phyloP scores from a whole-genome alignment of 1,140 invertebrate species.

The Lasioglossum albipes region DNA sequence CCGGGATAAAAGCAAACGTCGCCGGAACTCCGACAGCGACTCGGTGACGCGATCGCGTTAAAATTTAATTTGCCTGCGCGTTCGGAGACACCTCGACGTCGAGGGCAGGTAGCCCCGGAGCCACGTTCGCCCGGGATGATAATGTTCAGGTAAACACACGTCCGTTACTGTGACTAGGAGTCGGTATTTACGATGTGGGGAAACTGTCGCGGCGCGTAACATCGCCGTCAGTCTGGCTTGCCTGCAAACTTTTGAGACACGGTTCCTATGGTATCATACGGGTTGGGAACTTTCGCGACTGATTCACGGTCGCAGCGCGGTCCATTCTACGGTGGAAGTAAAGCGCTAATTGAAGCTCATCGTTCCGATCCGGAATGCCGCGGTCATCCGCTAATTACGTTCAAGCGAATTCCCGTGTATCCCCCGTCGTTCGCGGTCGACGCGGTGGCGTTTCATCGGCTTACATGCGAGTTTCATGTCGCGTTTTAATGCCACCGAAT shows the following conservation, averaged over 20 bases:
- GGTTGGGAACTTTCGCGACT: conserved; percentile 51
- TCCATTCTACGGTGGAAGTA: conserved; percentile 34
- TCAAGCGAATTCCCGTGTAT: conserved; percentile 36
- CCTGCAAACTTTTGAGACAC: conserved; percentile 61
- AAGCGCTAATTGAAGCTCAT: conserved; percentile 54
- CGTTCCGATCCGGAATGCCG: conserved; percentile 16
- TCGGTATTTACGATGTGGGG: conserved; percentile 50
- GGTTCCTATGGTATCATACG: not conserved
- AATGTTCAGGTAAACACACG: conserved; percentile 48
- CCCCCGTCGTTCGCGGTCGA: conserved; percentile 12
- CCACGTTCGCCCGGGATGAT: conserved; percentile 20
- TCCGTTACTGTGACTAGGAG: conserved; percentile 38
- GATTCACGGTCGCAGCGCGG: conserved; percentile 48
- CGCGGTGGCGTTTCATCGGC: conserved; percentile 11
- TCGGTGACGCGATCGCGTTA: not conserved
- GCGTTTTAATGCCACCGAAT: conserved; percentile 31
- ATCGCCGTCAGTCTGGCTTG: conserved; percentile 44
- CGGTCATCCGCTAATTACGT: conserved; percentile 49
- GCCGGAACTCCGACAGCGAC: not conserved
- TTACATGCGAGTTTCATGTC: conserved; percentile 5
- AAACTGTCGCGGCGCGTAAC: conserved; percentile 37
- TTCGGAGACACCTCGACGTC: conserved; percentile 28
- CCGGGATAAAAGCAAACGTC: not conserved
- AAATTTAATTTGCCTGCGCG: conserved; percentile 25
- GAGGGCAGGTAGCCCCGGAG: conserved; percentile 15